Evolutionary conservation across 1,140 invertebrate species (phyloP).

Genomic region (Mylabris phalerata): DNA sequence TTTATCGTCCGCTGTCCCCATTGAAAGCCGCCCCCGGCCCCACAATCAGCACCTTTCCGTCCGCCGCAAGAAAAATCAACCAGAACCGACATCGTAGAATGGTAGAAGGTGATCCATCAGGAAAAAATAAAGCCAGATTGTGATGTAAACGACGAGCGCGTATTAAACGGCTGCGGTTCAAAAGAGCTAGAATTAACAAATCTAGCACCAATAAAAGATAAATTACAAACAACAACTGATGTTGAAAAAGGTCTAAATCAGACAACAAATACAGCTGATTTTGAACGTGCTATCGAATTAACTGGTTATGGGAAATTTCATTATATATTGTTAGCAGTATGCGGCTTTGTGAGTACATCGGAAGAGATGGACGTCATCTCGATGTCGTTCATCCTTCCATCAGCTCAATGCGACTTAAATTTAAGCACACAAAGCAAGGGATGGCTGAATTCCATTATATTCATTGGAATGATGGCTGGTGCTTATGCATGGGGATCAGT

Average conservation of each 20-base stretch:
- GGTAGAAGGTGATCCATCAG: constrained; percentile 38
- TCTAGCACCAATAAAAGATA: constrained; percentile 23
- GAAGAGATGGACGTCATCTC: constrained; percentile 95
- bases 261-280: constrained; percentile 60
- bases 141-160: constrained; percentile 70
- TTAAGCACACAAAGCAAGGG: constrained; percentile 79
- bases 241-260: constrained; percentile 47
- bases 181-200: constrained; percentile 57
- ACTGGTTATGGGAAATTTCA: constrained; percentile 89
- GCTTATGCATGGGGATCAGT: constrained; percentile 87
- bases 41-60: constrained; percentile 6
- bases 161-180: constrained; percentile 67
- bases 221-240: constrained; percentile 36
- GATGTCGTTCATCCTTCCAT: constrained; percentile 88
- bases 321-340: constrained; percentile 77
- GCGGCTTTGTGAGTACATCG: constrained; percentile 88
- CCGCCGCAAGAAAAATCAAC: constrained; percentile 5
- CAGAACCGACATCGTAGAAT: constrained; percentile 33
- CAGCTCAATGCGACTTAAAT: constrained; percentile 85
- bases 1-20: constrained; percentile 28
- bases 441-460: constrained; percentile 80
- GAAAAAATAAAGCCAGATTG: constrained; percentile 45
- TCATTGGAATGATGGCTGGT: constrained; percentile 89
- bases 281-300: constrained; percentile 75
- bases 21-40: constrained; percentile 22